Percentiles rank a stretch among this genome's conserved stretches.
Evolutionary conservation across 2,888 invertebrate genomes (phyloP).

Genomic region (Cylloceria caligata): DNA sequence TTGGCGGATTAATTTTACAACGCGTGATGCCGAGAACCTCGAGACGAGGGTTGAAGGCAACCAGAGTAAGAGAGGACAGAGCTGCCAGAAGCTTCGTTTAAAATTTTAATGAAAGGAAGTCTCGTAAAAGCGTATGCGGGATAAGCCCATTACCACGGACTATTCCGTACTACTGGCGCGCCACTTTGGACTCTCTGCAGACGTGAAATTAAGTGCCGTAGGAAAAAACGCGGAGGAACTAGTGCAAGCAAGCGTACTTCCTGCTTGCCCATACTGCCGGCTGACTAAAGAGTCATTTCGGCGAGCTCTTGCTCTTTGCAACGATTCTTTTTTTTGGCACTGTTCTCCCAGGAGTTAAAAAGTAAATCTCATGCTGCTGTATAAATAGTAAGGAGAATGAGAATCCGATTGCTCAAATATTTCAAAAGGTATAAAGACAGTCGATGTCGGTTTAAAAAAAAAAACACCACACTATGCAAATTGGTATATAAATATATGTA

Average conservation of each 20-base stretch:
- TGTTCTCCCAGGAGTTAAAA: background rate
- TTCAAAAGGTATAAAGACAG: background rate
- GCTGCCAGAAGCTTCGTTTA: slow-evolving; percentile 62
- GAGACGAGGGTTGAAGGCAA: slow-evolving; percentile 20
- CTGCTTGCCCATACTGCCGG: slow-evolving; percentile 14
- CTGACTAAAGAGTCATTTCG: slow-evolving; percentile 44
- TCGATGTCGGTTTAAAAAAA: background rate
- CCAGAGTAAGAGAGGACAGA: background rate
- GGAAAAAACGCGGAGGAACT: slow-evolving; percentile 46
- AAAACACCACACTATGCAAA: background rate
- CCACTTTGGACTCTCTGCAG: slow-evolving; percentile 52
- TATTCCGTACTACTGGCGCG: slow-evolving; percentile 53
- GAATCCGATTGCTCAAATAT: slow-evolving; percentile 17
- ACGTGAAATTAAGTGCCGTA: slow-evolving; percentile 59
- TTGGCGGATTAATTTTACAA: slow-evolving; percentile 68
- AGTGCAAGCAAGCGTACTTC: slow-evolving; percentile 42
- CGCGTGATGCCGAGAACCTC: slow-evolving; percentile 57
- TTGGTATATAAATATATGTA: background rate
- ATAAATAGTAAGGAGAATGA: slow-evolving; percentile 15
- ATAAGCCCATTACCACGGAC: slow-evolving; percentile 72
- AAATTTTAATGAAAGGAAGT: slow-evolving; percentile 72
- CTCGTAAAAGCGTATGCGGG: slow-evolving; percentile 71
- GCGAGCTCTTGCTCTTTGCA: background rate
- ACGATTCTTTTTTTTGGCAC: slow-evolving; percentile 1
- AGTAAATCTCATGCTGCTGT: slow-evolving; percentile 8